Evolutionary conservation across 1,140 invertebrate species (phyloP).

Genomic region (Pteromalus puparum): DNA sequence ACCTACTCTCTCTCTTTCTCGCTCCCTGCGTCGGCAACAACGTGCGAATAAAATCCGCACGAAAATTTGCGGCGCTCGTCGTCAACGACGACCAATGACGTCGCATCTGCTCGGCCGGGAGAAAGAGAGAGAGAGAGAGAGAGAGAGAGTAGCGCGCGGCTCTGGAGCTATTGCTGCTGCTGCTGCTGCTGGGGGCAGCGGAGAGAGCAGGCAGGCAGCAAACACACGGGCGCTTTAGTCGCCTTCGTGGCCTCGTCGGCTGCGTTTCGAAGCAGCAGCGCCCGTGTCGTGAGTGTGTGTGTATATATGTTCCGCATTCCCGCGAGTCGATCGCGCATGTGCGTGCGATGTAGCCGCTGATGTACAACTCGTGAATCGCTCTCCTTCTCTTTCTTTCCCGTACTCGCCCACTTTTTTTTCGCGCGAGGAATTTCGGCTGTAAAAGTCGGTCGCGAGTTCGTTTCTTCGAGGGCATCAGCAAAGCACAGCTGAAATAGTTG

Average conservation of each 20-base stretch:
- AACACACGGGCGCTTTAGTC: slow-evolving; percentile 31
- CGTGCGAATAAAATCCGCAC: neutral
- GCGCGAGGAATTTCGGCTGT: neutral
- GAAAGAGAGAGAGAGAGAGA: neutral
- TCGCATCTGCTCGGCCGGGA: neutral
- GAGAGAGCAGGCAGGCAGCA: neutral
- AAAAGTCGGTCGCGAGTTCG: neutral
- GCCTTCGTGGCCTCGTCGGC: slow-evolving; percentile 46
- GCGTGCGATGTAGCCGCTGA: slow-evolving; percentile 7
- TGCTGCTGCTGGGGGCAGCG: neutral
- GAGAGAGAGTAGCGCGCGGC: neutral
- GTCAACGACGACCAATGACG: slow-evolving; percentile 9
- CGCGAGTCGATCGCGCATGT: slow-evolving; percentile 4
- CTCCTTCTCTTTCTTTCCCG: neutral
- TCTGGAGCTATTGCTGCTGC: neutral
- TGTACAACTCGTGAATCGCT: neutral
- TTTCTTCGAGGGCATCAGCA: neutral
- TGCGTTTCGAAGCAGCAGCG: slow-evolving; percentile 24
- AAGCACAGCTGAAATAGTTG: too few relatives aligned
- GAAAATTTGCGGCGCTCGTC: slow-evolving; percentile 3
- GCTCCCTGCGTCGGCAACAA: neutral
- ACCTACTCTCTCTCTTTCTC: neutral
- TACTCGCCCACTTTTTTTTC: neutral
- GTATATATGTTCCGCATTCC: neutral
- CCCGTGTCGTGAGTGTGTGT: neutral